Conservation (phyloP, 1,140 invertebrate genomes). For the Apolygus lucorum region DNA sequence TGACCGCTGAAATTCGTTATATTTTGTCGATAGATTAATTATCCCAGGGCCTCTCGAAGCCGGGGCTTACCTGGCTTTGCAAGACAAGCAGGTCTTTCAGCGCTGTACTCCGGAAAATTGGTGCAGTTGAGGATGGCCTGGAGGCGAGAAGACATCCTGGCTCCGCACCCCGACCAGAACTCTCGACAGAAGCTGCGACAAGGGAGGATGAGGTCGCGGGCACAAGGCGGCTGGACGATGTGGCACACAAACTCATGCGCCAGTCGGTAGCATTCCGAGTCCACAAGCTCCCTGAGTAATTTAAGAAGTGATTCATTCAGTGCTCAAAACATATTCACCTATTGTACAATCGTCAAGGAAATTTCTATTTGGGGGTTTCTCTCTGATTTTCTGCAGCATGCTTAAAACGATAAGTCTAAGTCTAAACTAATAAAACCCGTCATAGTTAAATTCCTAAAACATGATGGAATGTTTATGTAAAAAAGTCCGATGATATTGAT, state of each 20-base stretch:
- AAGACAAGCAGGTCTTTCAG: constrained; percentile 54
- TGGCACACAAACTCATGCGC: constrained; percentile 80
- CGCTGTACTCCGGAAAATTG: constrained; percentile 67
- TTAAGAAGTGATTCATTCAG: too few species aligned
- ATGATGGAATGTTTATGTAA: too few species aligned
- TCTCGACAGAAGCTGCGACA: constrained; percentile 77
- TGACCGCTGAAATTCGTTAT: too few species aligned
- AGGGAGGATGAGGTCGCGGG: constrained; percentile 54
- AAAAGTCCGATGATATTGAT: too few species aligned
- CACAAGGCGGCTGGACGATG: constrained; percentile 68
- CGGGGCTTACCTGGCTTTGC: constrained; percentile 68
- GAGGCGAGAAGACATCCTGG: constrained; percentile 57
- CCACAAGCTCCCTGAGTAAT: constrained; percentile 73
- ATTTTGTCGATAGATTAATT: too few species aligned
- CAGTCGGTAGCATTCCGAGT: constrained; percentile 75
- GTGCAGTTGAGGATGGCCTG: constrained; percentile 66
- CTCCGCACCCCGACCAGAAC: constrained; percentile 72
- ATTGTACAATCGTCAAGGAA: background rate
- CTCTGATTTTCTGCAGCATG: too few species aligned
- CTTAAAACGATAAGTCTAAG: too few species aligned
- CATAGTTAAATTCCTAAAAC: too few species aligned
- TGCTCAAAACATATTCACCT: background rate
- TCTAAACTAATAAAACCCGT: too few species aligned
- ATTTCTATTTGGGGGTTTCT: too few species aligned
- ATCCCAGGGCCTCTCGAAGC: too few species aligned